phyloP scores from a whole-genome alignment of 2,888 invertebrate species.

The Chrysolina americana region DNA sequence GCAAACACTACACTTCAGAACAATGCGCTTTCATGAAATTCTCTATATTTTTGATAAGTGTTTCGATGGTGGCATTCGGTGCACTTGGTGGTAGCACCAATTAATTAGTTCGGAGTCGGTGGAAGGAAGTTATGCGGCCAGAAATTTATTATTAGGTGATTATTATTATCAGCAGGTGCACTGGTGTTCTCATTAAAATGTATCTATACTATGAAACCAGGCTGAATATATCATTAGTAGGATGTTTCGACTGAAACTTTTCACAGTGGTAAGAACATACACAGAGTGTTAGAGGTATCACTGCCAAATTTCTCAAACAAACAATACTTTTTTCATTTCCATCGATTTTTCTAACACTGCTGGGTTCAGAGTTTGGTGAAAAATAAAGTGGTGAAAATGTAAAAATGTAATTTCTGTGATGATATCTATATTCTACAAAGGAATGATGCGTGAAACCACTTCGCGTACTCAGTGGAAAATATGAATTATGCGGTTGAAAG shows the following conservation, averaged over 20 bases:
- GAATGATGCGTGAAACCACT: too few species aligned
- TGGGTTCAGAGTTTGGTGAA: too few species aligned
- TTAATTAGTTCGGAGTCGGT: neutral
- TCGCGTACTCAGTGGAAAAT: too few species aligned
- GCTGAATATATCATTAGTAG: neutral
- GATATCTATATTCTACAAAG: too few species aligned
- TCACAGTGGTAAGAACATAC: too few species aligned
- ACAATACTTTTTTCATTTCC: too few species aligned
- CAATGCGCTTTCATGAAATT: constrained; percentile 2
- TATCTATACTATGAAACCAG: neutral
- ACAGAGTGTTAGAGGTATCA: too few species aligned
- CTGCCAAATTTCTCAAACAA: too few species aligned
- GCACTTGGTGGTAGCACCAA: neutral
- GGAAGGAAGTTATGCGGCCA: neutral
- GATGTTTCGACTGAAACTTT: neutral
- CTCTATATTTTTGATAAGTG: neutral
- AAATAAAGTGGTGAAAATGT: too few species aligned
- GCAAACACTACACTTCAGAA: constrained; percentile 8
- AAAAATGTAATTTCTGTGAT: too few species aligned
- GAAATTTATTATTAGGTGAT: neutral
- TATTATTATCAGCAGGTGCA: constrained; percentile 17
- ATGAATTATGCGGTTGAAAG: too few species aligned
- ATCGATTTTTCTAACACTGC: too few species aligned
- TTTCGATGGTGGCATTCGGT: neutral
- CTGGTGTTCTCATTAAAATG: constrained; percentile 4